Percentiles rank a stretch among this genome's conserved stretches.
Evolutionary conservation across 2,888 invertebrate genomes (phyloP).

Genomic region (Ditula angustiorana): DNA sequence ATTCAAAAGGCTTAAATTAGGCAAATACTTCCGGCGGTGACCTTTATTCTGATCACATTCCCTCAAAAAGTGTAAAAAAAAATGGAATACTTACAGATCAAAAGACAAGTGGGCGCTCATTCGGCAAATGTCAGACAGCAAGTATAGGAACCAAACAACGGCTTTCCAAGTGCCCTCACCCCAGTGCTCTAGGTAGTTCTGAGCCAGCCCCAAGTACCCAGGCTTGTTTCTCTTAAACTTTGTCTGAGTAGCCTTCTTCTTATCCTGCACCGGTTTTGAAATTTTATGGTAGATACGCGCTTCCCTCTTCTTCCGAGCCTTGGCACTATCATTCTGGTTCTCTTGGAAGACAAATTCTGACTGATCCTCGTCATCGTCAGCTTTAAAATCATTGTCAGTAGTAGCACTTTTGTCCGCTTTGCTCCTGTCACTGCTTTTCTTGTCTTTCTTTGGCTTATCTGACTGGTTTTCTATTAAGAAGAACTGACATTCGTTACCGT

Average conservation of each 20-base stretch:
- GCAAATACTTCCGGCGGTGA: too few relatives aligned
- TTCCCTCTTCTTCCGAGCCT: slow-evolving; percentile 81
- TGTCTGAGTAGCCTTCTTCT: slow-evolving; percentile 77
- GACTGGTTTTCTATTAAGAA: slow-evolving; percentile 74
- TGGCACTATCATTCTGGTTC: slow-evolving; percentile 64
- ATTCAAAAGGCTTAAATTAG: too few relatives aligned
- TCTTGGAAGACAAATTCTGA: slow-evolving; percentile 72
- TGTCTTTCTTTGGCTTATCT: slow-evolving; percentile 77
- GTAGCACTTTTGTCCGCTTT: slow-evolving; percentile 62
- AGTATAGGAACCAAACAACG: slow-evolving; percentile 91
- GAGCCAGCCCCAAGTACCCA: slow-evolving; percentile 74
- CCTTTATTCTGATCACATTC: too few relatives aligned
- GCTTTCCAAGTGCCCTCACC: slow-evolving; percentile 86
- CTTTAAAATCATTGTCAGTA: slow-evolving; percentile 64
- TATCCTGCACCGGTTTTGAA: slow-evolving; percentile 69
- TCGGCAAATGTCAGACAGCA: slow-evolving; percentile 92
- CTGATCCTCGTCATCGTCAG: slow-evolving; percentile 67
- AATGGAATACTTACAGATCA: slow-evolving; percentile 87
- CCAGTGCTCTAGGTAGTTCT: slow-evolving; percentile 83
- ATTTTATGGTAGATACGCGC: slow-evolving; percentile 67
- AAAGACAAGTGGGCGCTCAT: slow-evolving; percentile 90
- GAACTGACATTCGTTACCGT: slow-evolving; percentile 74
- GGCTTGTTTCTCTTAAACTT: slow-evolving; percentile 74
- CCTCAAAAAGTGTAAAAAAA: background rate
- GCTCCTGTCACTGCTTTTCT: slow-evolving; percentile 63